These are phyloP conservation scores for Platalea minor DNA, from an alignment of 2,797 vertebrate species.

Conservation along the genomic window DNA sequence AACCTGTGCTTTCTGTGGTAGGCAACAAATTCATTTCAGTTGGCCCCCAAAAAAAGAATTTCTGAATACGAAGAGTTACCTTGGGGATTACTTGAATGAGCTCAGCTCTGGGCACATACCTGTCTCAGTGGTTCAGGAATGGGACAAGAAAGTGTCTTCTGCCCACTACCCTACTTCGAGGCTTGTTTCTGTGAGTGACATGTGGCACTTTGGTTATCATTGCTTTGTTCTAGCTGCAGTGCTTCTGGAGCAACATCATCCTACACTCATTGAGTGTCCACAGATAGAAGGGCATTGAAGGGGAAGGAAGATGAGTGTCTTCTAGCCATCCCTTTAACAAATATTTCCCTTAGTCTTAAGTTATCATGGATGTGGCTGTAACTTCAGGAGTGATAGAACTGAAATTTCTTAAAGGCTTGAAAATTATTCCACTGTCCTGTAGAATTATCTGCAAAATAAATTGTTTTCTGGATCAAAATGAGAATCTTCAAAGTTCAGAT, in stretches of 20 bases:
- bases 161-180: fast-evolving
- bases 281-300: background rate
- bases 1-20: background rate
- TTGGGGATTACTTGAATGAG: background rate
- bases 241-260: background rate
- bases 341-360: background rate
- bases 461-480: background rate
- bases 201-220: background rate
- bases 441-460: background rate
- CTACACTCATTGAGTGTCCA: background rate
- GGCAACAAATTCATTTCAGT: background rate
- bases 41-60: background rate
- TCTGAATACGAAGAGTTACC: background rate
- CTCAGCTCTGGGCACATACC: background rate
- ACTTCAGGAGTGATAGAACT: background rate
- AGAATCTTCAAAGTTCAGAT: background rate
- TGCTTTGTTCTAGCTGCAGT: background rate
- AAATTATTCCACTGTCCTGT: background rate
- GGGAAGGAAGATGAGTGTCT: background rate
- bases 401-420: background rate
- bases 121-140: background rate
- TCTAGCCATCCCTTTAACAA: background rate
- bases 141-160: background rate
- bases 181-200: background rate
- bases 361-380: background rate